Percentiles rank a stretch among this genome's conserved stretches.
Conservation (phyloP, 2,888 invertebrate genomes). For the Idaea dimidiata region DNA sequence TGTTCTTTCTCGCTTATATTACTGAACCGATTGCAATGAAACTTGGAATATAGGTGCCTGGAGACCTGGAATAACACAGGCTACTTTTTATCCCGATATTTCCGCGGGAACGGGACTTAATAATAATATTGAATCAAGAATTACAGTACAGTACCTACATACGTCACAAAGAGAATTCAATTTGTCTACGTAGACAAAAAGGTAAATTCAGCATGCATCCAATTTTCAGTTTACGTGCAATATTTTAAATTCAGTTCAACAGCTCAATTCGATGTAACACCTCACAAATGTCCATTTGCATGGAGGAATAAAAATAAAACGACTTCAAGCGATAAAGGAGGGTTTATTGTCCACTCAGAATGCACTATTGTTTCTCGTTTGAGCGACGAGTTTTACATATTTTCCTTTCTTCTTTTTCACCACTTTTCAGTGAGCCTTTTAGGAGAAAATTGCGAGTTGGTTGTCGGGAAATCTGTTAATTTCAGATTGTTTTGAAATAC, state of each 20-base stretch:
- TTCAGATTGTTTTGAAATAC: no score
- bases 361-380: background rate
- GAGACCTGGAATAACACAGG: no score
- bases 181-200: background rate
- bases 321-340: background rate
- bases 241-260: slow-evolving; percentile 13
- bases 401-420: background rate
- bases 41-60: no score
- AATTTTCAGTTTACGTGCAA: slow-evolving; percentile 2
- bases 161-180: background rate
- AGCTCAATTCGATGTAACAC: slow-evolving; percentile 22
- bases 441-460: background rate
- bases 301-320: slow-evolving; percentile 16
- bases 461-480: background rate
- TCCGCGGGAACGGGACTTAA: no score
- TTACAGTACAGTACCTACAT: background rate
- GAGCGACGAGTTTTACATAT: background rate
- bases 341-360: slow-evolving; percentile 2
- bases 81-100: no score
- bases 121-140: no score
- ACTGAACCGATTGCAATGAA: no score
- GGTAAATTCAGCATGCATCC: background rate
- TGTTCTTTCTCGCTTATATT: no score
- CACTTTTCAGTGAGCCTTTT: background rate
- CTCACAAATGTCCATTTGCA: slow-evolving; percentile 15